Conservation (phyloP, 2,888 invertebrate species). For the Leptarthrus brevirostris region DNA sequence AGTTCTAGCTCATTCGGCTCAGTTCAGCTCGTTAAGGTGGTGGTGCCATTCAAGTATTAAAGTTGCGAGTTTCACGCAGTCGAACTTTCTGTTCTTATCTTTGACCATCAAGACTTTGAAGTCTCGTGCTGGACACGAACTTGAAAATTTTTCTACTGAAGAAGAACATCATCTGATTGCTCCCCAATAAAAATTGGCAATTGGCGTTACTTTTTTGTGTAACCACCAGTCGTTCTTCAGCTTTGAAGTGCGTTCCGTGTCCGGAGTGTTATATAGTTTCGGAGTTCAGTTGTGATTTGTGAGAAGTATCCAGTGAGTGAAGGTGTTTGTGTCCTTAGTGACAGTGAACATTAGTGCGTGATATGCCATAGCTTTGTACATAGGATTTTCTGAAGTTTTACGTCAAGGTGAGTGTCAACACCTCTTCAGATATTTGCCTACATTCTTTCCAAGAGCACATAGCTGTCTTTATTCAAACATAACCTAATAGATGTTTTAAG, state of each 20-base stretch:
- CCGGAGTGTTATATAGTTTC: too few species aligned
- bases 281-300: slow-evolving; percentile 1
- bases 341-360: slow-evolving; percentile 21
- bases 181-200: background rate
- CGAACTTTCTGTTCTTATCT: background rate
- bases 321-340: slow-evolving; percentile 8
- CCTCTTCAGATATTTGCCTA: too few species aligned
- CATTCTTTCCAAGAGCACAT: too few species aligned
- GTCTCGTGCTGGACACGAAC: too few species aligned
- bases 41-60: background rate
- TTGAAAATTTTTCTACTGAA: background rate
- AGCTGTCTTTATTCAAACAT: background rate
- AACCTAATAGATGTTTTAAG: slow-evolving; percentile 31
- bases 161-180: too few species aligned
- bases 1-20: background rate
- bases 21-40: background rate
- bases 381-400: slow-evolving; percentile 12
- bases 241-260: too few species aligned
- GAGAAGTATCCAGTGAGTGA: slow-evolving; percentile 2
- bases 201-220: too few species aligned
- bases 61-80: background rate
- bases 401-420: slow-evolving; percentile 13
- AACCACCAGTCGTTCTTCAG: too few species aligned
- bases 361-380: slow-evolving; percentile 9
- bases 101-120: too few species aligned